Base-by-base conservation (phyloP, 1,140 invertebrate genomes). In the Ooceraea biroi region DNA sequence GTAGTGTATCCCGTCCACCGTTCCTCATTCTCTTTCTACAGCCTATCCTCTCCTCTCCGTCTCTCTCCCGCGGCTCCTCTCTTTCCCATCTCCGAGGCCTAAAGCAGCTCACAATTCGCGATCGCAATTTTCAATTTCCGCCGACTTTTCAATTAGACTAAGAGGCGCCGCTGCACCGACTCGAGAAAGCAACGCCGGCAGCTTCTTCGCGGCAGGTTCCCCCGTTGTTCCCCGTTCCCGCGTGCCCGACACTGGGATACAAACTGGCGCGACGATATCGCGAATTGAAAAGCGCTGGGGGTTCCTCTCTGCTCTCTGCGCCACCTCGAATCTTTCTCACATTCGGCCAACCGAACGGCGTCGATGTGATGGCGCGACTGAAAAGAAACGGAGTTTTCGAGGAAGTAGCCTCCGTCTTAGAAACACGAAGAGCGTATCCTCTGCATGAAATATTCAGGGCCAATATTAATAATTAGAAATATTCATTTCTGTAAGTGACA, bases 131-230 rank as follows among this genome's bases (percentile, higher is more conserved):
- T 94, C 94, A 94, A 94, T 94, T 94, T 94, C 93, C 92, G 91
- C 91, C 93, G 93, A 94, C 94, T 94, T 94, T 94, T 94, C 94
- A 94, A 94, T 94, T 94, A 94, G 94, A 94, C 94, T 94, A 94
- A 94, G 93, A 94, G 93, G 94, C 92, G 93, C 91, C 91, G 90
- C 91, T 89, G 87, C 57, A 78, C 76, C 52, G 76, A 69, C 91
- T 90, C 83, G 88, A 55, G 63, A 48, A 80, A 36, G 36, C 36
- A 36, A 80, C 87, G 69, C 36, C 50, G 52, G 58, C 76, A 66
- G 71, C 71, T 89, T 77, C 88, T 88, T 90, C 91, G 85, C 88
- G 86, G 87, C 90, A 74, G 73, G 88, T 91, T 57, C 91, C 61
- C 36, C 78, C 69, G 48, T 78, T 74, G 48, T 82, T 48, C 50